Evolutionary conservation across 2,797 vertebrate genomes (phyloP).

Genomic region (Diceros bicornis): DNA sequence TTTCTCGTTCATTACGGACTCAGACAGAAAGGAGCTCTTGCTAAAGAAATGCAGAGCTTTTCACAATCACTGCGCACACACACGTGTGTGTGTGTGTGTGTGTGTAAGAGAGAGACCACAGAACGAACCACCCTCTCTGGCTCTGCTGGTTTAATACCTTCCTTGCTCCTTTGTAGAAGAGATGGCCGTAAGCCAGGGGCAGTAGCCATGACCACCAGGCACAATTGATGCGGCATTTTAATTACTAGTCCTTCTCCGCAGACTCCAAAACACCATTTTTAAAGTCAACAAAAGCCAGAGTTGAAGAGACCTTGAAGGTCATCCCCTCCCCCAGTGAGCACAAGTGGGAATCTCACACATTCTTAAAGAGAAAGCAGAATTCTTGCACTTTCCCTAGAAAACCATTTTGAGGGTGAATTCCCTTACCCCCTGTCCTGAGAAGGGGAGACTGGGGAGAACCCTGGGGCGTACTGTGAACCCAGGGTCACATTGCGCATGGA

Average conservation of each 20-base stretch:
- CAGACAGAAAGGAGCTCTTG: neutral
- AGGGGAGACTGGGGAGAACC: fast-evolving
- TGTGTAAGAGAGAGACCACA: neutral
- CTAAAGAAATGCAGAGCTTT: neutral
- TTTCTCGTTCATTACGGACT: neutral
- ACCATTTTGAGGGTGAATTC: neutral
- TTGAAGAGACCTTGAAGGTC: neutral
- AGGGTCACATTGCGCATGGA: fast-evolving
- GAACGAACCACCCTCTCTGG: neutral
- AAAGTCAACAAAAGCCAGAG: slow-evolving; percentile 42
- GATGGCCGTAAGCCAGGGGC: slow-evolving; percentile 60
- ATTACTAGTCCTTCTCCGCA: slow-evolving; percentile 62
- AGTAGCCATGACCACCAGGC: slow-evolving; percentile 54
- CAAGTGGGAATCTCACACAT: neutral
- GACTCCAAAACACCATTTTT: slow-evolving; percentile 51
- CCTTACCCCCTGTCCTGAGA: neutral
- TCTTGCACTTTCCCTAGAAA: neutral
- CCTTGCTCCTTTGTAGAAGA: slow-evolving; percentile 69
- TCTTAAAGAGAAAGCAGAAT: neutral
- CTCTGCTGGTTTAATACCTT: neutral
- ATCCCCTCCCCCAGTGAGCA: neutral
- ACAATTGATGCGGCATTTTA: slow-evolving; percentile 65
- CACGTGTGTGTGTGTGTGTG: too few relatives aligned
- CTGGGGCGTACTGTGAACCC: neutral
- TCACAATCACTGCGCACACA: neutral